Percentiles rank a stretch among this genome's conserved stretches.
Evolutionary conservation across 2,113 vertebrate species (phyloP).

Genomic region (Lepus europaeus): DNA sequence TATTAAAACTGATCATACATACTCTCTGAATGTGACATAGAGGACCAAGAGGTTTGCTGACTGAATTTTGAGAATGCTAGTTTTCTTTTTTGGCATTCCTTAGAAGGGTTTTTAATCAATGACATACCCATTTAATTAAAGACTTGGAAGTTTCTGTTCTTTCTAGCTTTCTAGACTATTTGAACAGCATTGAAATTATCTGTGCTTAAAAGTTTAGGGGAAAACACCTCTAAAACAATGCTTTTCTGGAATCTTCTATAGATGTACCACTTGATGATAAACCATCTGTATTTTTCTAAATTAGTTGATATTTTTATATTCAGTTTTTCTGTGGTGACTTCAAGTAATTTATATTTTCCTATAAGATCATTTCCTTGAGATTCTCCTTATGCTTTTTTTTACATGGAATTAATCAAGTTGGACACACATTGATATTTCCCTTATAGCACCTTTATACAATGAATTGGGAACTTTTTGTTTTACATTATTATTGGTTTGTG

Average conservation of each 20-base stretch:
- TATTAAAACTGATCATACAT: not conserved
- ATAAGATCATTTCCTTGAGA: not conserved
- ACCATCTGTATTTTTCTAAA: not conserved
- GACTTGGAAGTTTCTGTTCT: not conserved
- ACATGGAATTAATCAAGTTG: not conserved
- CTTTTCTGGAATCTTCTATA: not conserved
- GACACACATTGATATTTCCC: not conserved
- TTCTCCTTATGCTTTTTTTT: not conserved
- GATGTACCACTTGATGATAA: not conserved
- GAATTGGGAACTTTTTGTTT: not conserved
- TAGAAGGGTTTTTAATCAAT: not conserved
- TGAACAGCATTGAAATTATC: not conserved
- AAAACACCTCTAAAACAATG: not conserved
- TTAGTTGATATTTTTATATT: not conserved
- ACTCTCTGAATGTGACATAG: not conserved
- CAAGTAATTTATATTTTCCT: not conserved
- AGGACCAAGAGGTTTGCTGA: not conserved
- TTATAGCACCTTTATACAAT: slow-evolving; percentile 7
- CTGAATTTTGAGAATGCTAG: not conserved
- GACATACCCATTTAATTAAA: not conserved
- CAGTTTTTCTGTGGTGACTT: not conserved
- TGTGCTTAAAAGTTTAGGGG: not conserved
- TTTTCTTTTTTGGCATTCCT: not conserved
- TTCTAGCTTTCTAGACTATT: not conserved
- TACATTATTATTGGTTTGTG: not conserved